Conservation (phyloP, 1,140 invertebrate genomes). For the Tenebrio molitor region DNA sequence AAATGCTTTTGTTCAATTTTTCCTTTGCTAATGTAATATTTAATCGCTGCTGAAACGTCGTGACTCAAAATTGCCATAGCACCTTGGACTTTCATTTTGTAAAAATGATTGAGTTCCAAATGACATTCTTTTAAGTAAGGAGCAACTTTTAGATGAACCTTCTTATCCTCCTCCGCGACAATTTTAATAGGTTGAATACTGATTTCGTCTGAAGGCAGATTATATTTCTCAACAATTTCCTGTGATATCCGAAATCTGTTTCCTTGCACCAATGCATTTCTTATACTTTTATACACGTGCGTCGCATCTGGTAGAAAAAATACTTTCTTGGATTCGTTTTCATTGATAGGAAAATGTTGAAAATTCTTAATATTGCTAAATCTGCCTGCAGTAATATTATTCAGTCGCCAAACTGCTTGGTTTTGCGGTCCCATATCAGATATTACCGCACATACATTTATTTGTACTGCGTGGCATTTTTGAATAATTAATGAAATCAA, state of each 20-base stretch:
- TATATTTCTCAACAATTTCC: constrained; percentile 10
- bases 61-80: constrained; percentile 17
- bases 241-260: constrained; percentile 2
- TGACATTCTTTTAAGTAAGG: constrained; percentile 16
- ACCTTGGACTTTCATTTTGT: constrained; percentile 20
- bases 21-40: not conserved
- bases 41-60: not conserved
- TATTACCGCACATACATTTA: not conserved
- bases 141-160: not conserved
- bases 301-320: constrained; percentile 41
- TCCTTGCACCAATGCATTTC: not conserved
- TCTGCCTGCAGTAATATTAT: not conserved
- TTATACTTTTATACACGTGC: constrained; percentile 47
- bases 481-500: not conserved
- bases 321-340: constrained; percentile 6
- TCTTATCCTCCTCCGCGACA: constrained; percentile 6
- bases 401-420: not conserved
- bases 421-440: constrained; percentile 31
- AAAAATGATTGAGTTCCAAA: constrained; percentile 11
- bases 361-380: constrained; percentile 10
- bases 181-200: constrained; percentile 1
- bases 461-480: not conserved
- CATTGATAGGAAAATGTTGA: not conserved
- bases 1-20: constrained; percentile 12
- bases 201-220: constrained; percentile 15